Percentiles rank a stretch among this genome's conserved stretches.
These are phyloP conservation scores for Gnathonemus longibarbis DNA, from an alignment of 2,113 vertebrate species.

Conservation along the genomic window DNA sequence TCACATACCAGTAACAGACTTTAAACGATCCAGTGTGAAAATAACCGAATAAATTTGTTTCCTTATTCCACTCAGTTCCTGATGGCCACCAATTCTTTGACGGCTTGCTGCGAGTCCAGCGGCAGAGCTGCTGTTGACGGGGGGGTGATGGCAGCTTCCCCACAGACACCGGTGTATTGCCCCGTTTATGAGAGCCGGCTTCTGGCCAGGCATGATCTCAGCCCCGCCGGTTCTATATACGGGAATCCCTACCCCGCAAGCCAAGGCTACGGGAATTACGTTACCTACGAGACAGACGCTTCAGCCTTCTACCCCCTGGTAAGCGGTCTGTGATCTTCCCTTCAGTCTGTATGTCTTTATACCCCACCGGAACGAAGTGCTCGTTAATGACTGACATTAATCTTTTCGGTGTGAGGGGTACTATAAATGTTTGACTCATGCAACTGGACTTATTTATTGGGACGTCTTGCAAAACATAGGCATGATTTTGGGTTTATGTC, in stretches of 20 bases:
- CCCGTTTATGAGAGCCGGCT: conserved; percentile 78
- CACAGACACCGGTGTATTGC: conserved; percentile 75
- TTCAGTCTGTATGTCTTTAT: neutral
- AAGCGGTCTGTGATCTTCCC: conserved; percentile 35
- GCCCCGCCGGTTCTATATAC: conserved; percentile 72
- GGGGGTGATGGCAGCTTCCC: conserved; percentile 53
- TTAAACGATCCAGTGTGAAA: neutral
- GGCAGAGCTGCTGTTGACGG: conserved; percentile 65
- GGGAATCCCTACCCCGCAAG: conserved; percentile 72
- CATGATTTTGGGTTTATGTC: neutral
- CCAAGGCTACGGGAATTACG: conserved; percentile 78
- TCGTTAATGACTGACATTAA: conserved; percentile 13
- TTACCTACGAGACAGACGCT: conserved; percentile 74
- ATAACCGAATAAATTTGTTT: neutral
- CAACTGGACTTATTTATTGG: neutral
- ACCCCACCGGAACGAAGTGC: neutral
- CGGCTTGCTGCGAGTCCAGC: conserved; percentile 76
- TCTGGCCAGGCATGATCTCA: conserved; percentile 79
- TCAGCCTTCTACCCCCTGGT: conserved; percentile 82
- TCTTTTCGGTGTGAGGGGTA: neutral
- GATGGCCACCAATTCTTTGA: conserved; percentile 78
- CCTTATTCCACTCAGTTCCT: conserved; percentile 66
- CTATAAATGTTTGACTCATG: neutral
- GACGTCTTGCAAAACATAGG: neutral
- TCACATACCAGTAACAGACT: neutral